Evolutionary conservation across 2,113 vertebrate species (phyloP).

Genomic region (Otus sunia): DNA sequence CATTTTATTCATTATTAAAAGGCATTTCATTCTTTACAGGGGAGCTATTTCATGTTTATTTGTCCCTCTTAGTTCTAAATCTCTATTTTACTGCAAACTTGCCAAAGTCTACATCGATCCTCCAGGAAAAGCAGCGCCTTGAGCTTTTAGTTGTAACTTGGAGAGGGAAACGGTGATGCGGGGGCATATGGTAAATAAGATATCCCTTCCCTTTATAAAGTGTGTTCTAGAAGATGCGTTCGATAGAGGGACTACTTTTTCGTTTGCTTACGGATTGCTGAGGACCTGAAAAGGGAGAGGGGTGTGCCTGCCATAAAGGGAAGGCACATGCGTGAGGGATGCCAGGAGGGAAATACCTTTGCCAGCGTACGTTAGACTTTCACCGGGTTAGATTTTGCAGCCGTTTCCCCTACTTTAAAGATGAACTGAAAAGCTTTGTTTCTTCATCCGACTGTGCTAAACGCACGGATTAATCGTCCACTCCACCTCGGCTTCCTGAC

Average conservation of each 20-base stretch:
- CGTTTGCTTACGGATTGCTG: neutral
- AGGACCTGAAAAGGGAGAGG: neutral
- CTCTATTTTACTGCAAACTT: neutral
- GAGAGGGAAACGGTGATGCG: neutral
- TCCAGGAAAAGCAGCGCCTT: neutral
- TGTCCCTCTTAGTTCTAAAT: neutral
- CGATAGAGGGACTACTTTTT: neutral
- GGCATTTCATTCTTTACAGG: neutral
- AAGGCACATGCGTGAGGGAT: neutral
- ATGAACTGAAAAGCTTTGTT: neutral
- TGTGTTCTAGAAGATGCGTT: neutral
- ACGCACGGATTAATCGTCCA: too few relatives aligned
- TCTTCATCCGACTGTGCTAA: neutral
- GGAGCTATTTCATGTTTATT: neutral
- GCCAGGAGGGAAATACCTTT: neutral
- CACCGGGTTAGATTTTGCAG: neutral
- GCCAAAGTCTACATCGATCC: neutral
- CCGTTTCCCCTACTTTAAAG: neutral
- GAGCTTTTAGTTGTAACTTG: neutral
- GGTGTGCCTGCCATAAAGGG: rapidly evolving
- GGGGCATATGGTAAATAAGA: neutral
- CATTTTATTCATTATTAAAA: neutral
- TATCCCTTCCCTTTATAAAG: neutral
- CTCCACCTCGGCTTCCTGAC: neutral
- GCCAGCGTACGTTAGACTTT: rapidly evolving